Evolutionary conservation across 2,888 invertebrate genomes (phyloP), one percentile per base, ranked within the genome.

Genomic region (Cephalotes varians): DNA sequence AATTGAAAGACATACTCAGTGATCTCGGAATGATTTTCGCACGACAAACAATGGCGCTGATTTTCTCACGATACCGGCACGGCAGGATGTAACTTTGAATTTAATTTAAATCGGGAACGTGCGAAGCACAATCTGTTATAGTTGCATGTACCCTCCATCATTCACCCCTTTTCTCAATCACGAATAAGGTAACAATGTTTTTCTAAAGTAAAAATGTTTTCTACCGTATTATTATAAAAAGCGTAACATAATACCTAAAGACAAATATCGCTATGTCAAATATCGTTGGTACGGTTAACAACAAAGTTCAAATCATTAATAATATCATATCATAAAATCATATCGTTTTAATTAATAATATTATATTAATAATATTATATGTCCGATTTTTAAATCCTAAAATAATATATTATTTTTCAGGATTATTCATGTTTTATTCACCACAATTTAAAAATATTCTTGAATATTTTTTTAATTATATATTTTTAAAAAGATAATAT

Each of bases 51-150:
- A 79, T 79, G 9, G 56, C 21, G 12, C 31, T 58, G 77, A 79
- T 79, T 71, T 44, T 79, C 77, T 71, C 77, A 79, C 72, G 77
- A 79, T 71, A 77, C 56, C 56, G 12, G 12, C 56, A 18, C 21
- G 21, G 69, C 77, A 79, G 77, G 77, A 79, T 79, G 77, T 54
- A 71, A 34, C 71, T 79, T 69, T 71, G 77, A 79, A 71, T 79
- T 71, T 79, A 79, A 71, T 79, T 79, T 47, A 71, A 71, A 79
- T 79, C 34, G 71, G 44, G 77, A 79, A 79, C 77, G 77, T 79
- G 77, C 56, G 77, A 79, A 79, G 72, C 71, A 71, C 71, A 71
- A 77, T 79, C 56, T 79, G 71, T 79, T 79, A 79, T 71, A 44
- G 56, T 56, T 56, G 40, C 71, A 25, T 71, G 47, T 58, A 79